Base-by-base conservation (phyloP, 2,113 vertebrate genomes). In the Edolisoma coerulescens region DNA sequence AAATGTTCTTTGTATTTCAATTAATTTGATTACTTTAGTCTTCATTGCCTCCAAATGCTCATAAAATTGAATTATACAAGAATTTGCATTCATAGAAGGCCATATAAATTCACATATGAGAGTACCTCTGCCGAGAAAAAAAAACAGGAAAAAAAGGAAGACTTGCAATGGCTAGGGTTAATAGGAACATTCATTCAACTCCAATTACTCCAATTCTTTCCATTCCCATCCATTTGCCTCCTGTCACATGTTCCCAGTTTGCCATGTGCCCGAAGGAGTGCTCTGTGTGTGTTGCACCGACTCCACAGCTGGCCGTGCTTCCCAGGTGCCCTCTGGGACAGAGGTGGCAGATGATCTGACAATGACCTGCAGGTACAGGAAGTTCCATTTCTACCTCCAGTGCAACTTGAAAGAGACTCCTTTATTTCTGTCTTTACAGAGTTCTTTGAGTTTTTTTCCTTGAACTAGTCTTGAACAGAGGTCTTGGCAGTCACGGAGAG, bases 1-100 rank as follows among this genome's bases (percentile, higher is more conserved):
- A 84, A 68, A 89, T 52, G 11, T 37, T 69, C 9, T 32, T 41
- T 87, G 7, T 76, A 20, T 77, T 94, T 90, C 21, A 68, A 60
- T 50, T 84, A 3, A 45, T 41, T 68, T 50, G 28, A 45, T 89
- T 83, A 52, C 24, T 86, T 89, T 86, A 37, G 13, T 65, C 22
- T 84, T 94, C 53, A 37, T 69, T 94, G 50, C 37, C 44, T 92
- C 41, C 14, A 91, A 92, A 90, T n/a, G 20, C 13, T 84, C 67
- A 37, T 92, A 87, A 93, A 87, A 79, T 22, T 64, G 57, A 90
- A 41, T 85, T 89, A 73, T 60, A 47, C 5, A 10, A 71, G 35
- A 69, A 9, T n/a, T n/a, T 20, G 27, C 10, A 35, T 68, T 87
- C 26, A 37, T 13, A 77, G 30, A 64, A 70, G 16, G 32, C 20